Percentiles rank a stretch among this genome's conserved stretches.
These are phyloP conservation scores for Scrobipalpa costella DNA, from an alignment of 2,888 invertebrate species.

Conservation along the genomic window DNA sequence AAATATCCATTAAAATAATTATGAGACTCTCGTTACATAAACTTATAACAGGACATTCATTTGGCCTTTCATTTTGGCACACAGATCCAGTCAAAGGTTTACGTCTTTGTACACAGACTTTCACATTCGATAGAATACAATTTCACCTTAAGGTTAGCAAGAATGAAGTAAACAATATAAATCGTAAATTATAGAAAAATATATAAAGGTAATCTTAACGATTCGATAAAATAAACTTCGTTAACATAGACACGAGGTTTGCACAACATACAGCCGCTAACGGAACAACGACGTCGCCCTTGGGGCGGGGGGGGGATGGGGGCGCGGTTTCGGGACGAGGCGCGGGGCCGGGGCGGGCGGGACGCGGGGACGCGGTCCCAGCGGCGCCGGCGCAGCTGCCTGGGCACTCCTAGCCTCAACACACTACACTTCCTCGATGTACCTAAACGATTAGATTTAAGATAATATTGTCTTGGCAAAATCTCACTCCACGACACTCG, in stretches of 20 bases:
- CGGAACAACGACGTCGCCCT: conserved; percentile 36
- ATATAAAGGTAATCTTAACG: conserved; percentile 23
- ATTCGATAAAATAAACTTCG: conserved; percentile 35
- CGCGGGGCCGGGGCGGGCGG: neutral
- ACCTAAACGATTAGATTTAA: conserved; percentile 70
- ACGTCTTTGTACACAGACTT: conserved; percentile 55
- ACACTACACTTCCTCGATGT: conserved; percentile 54
- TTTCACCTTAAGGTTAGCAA: conserved; percentile 34
- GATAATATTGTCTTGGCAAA: conserved; percentile 79
- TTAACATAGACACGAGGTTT: conserved; percentile 42
- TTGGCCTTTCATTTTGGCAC: conserved; percentile 63
- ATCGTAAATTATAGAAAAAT: conserved; percentile 1
- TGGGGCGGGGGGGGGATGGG: conserved; percentile 4
- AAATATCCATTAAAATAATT: conserved; percentile 60
- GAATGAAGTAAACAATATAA: conserved; percentile 5
- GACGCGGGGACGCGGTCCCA: neutral
- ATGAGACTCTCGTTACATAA: conserved; percentile 50
- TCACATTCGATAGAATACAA: conserved; percentile 46
- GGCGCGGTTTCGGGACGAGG: conserved; percentile 23
- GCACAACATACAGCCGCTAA: conserved; percentile 43
- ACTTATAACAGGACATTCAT: conserved; percentile 58
- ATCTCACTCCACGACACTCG: conserved; percentile 80
- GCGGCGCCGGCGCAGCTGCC: conserved; percentile 35
- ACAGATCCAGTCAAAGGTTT: conserved; percentile 49
- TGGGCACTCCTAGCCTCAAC: conserved; percentile 44